Evolutionary conservation across 2,888 invertebrate genomes (phyloP).

Genomic region (Phaedon cochleariae): DNA sequence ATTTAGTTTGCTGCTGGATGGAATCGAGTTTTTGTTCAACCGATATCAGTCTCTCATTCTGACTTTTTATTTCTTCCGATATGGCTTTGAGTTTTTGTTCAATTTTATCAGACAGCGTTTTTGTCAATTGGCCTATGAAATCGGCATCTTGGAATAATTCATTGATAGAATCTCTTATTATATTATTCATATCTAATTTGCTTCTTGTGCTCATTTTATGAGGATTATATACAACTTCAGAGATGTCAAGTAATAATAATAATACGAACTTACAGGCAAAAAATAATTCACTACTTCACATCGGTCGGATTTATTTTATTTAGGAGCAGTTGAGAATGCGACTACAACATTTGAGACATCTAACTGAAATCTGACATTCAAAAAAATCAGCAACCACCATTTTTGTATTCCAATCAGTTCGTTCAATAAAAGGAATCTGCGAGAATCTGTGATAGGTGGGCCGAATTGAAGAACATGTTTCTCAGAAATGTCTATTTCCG

Average conservation of each 20-base stretch:
- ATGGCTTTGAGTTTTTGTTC: background rate
- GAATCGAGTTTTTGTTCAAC: background rate
- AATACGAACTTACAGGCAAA: background rate
- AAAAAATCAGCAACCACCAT: too few species aligned
- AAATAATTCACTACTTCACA: background rate
- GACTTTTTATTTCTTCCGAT: background rate
- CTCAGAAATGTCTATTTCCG: too few species aligned
- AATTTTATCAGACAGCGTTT: background rate
- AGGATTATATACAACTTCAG: background rate
- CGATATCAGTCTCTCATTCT: background rate
- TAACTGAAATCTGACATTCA: too few species aligned
- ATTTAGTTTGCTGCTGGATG: background rate
- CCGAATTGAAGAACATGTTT: too few species aligned
- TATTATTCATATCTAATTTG: constrained; percentile 6
- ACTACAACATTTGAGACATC: background rate
- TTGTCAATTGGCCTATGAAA: constrained; percentile 4
- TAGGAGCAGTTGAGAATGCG: background rate
- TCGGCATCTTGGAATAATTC: constrained; percentile 5
- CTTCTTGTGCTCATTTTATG: background rate
- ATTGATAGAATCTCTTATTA: background rate
- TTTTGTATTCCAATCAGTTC: too few species aligned
- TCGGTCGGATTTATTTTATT: background rate
- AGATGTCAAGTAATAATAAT: background rate
- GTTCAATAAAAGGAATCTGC: too few species aligned
- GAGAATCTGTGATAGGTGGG: too few species aligned